Conservation (phyloP, 2,888 invertebrate genomes). For the Spodoptera picta region DNA sequence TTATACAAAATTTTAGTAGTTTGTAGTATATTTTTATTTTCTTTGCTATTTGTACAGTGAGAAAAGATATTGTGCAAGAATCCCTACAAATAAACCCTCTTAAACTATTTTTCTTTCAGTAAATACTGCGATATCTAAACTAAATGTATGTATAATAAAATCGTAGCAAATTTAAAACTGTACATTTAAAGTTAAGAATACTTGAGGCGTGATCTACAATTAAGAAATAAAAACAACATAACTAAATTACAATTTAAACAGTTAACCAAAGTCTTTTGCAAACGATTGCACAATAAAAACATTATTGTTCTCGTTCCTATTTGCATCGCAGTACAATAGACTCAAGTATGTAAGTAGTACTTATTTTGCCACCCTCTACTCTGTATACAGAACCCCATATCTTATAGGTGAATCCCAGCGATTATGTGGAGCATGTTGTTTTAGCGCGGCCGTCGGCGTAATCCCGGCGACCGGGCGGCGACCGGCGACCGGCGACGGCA, state of each 20-base stretch:
- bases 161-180: no score
- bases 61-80: background rate
- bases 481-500: constrained; percentile 14
- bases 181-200: no score
- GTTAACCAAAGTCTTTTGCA: constrained; percentile 2
- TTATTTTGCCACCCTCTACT: constrained; percentile 8
- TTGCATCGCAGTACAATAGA: constrained; percentile 9
- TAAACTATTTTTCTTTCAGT: no score
- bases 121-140: no score
- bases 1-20: background rate
- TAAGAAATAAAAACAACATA: no score
- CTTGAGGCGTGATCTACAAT: no score
- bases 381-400: constrained; percentile 27
- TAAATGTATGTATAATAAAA: no score
- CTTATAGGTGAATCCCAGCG: constrained; percentile 54
- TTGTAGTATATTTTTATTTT: background rate
- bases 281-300: constrained; percentile 14
- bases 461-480: constrained; percentile 43
- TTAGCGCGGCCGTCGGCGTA: constrained; percentile 60
- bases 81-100: no score
- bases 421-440: constrained; percentile 65
- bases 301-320: constrained; percentile 15
- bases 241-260: no score
- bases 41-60: background rate
- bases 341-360: background rate